Conservation (phyloP, 2,888 invertebrate genomes). For the Pseudococcus longispinus region DNA sequence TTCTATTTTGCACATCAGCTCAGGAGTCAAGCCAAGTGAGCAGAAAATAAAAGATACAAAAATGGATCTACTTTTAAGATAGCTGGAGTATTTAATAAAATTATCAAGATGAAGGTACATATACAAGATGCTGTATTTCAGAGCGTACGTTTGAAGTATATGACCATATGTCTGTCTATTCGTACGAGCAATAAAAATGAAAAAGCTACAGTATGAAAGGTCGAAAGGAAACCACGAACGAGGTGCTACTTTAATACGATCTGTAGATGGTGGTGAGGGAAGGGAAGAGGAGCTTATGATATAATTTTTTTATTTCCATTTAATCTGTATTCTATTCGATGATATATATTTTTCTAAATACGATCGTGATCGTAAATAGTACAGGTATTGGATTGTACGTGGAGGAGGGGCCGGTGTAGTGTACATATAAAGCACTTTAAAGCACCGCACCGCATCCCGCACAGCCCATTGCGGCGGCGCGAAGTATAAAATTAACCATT, state of each 20-base stretch:
- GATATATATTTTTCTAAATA: neutral
- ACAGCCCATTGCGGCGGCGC: neutral
- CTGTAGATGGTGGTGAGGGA: neutral
- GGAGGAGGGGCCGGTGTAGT: neutral
- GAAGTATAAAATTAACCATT: constrained; percentile 54
- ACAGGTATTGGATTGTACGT: neutral
- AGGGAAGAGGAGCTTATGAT: neutral
- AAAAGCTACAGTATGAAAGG: neutral
- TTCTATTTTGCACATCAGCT: neutral
- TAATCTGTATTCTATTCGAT: neutral
- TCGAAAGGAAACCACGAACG: neutral
- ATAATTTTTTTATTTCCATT: constrained; percentile 15
- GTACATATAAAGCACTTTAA: constrained; percentile 1
- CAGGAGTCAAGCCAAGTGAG: too few relatives aligned
- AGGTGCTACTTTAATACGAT: neutral
- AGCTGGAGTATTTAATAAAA: neutral
- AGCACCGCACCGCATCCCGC: neutral
- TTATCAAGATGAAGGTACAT: neutral
- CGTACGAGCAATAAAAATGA: neutral
- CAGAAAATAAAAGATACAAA: too few relatives aligned
- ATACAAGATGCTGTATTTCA: neutral
- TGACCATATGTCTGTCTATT: neutral
- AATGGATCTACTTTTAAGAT: too few relatives aligned
- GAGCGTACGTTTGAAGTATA: too few relatives aligned
- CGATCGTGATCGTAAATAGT: constrained; percentile 8